Conservation (phyloP, 2,888 invertebrate species). For the Polydrusus tereticollis region DNA sequence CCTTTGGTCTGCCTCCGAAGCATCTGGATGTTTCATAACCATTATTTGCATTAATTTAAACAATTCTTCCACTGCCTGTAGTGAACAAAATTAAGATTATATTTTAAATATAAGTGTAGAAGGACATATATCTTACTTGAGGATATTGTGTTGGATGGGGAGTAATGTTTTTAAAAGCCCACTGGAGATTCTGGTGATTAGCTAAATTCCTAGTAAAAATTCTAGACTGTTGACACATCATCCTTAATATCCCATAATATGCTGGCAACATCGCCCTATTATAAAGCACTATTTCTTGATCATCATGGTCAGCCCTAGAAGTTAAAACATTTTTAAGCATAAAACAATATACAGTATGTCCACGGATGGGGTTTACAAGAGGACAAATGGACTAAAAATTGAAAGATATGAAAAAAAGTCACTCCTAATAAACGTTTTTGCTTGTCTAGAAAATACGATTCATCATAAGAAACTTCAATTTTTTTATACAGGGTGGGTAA, state of each 20-base stretch:
- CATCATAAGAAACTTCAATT: too few relatives aligned
- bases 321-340: background rate
- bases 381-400: too few relatives aligned
- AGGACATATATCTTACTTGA: constrained; percentile 68
- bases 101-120: too few relatives aligned
- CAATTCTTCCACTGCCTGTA: constrained; percentile 88
- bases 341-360: too few relatives aligned
- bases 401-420: too few relatives aligned
- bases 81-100: background rate
- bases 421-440: too few relatives aligned
- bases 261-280: constrained; percentile 95
- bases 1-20: constrained; percentile 80
- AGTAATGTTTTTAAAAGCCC: constrained; percentile 97
- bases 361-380: too few relatives aligned
- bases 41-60: constrained; percentile 92
- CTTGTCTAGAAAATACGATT: too few relatives aligned
- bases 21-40: constrained; percentile 86
- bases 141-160: constrained; percentile 96
- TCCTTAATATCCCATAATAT: constrained; percentile 88
- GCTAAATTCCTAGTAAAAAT: constrained; percentile 89
- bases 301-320: constrained; percentile 93
- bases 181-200: constrained; percentile 94
- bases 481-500: too few relatives aligned
- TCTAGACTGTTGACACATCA: constrained; percentile 91
- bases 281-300: constrained; percentile 94